Evolutionary conservation across 2,113 vertebrate genomes (phyloP).

Genomic region (Semicossyphus pulcher): DNA sequence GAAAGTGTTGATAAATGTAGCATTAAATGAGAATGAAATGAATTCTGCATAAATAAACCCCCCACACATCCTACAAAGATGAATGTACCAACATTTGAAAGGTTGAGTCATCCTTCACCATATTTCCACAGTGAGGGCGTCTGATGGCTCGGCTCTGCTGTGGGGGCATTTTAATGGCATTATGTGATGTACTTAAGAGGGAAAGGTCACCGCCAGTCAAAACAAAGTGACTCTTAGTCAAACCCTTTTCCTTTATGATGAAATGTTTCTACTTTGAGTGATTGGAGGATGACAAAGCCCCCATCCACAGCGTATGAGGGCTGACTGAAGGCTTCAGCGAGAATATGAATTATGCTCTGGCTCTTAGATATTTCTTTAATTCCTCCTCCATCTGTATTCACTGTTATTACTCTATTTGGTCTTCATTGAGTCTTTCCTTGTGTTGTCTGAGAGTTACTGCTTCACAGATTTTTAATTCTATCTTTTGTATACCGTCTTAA

Average conservation of each 20-base stretch:
- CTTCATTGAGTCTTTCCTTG: background rate
- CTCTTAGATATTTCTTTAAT: background rate
- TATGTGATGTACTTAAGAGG: background rate
- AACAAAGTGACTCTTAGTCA: background rate
- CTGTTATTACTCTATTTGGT: background rate
- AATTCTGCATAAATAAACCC: background rate
- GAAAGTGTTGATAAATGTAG: background rate
- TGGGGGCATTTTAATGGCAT: background rate
- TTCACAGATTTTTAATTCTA: background rate
- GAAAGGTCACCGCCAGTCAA: slow-evolving; percentile 18
- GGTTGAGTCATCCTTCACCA: background rate
- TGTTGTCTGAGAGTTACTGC: background rate
- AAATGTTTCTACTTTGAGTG: background rate
- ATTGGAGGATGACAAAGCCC: background rate
- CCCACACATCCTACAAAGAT: background rate
- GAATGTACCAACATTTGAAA: background rate
- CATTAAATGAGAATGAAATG: background rate
- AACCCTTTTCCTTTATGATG: background rate
- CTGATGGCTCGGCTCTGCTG: slow-evolving; percentile 7
- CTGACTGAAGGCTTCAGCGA: background rate
- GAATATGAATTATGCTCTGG: background rate
- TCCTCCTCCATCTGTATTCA: background rate
- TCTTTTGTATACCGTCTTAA: background rate
- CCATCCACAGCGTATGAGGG: background rate
- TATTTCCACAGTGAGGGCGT: background rate